Base-by-base conservation (phyloP, 2,113 vertebrate genomes). In the Bombycilla garrulus region DNA sequence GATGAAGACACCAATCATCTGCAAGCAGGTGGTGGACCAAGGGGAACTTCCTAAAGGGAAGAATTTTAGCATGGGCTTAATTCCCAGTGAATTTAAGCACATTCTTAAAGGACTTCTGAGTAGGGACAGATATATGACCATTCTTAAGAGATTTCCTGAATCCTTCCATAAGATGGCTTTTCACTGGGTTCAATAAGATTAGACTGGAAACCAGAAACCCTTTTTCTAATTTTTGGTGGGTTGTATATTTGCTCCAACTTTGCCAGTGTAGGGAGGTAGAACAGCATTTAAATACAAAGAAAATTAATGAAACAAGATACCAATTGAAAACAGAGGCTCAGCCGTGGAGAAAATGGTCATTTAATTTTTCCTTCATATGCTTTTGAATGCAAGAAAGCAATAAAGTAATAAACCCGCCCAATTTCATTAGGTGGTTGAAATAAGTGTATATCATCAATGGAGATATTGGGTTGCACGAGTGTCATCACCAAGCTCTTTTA, bases 351-450 rank as follows among this genome's bases (percentile, higher is more conserved):
- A 94, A 88, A 96, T 23, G 67, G 90, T 76, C 79, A 95, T 90
- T 94, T 96, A 81, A 92, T 92, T 96, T 92, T 94, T 92, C 72
- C 65, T 93, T 94, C 90, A 53, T 86, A 48, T 79, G 67, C 82
- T 93, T 90, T 96, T 93, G 81, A 86, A 72, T 92, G 92, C 60
- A 88, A 88, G 65, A 94, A 71, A 84, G 76, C 85, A 93, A 66
- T 94, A 92, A 91, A 92, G 81, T 72, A 88, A 94, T 93, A 91
- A 96, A 91, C 8, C 22, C 31, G 74, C 69, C 23, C 73, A 14
- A 74, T 89, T 96, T 97, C 88, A 95, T 96, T 88, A 96, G 94
- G 90, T 95, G 86, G 81, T 86, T 92, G 82, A 80, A 94, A 81
- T 93, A 94, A 96, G 65, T 78, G 57, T 94, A 88, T 74, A 96